phyloP scores from a whole-genome alignment of 2,797 vertebrate species.

The Cyprinella venusta region DNA sequence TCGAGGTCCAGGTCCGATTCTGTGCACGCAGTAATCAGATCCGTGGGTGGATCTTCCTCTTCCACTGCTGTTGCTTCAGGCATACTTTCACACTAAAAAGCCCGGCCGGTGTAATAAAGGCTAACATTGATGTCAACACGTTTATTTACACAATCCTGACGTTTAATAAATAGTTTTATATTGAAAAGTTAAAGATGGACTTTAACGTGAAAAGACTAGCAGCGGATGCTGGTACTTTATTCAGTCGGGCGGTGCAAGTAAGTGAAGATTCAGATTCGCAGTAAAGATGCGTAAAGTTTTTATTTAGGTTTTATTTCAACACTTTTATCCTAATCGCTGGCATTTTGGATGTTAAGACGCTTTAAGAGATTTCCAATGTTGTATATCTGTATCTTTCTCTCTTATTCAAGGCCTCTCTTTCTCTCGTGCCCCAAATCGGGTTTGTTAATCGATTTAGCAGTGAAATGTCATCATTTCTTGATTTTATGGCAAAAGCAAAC shows the following conservation, averaged over 20 bases:
- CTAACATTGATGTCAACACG: constrained; percentile 14
- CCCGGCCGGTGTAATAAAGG: not conserved
- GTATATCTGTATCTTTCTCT: not conserved
- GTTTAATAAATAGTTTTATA: constrained; percentile 11
- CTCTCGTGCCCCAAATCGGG: not conserved
- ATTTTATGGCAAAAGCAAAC: not conserved
- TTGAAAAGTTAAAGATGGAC: constrained; percentile 79
- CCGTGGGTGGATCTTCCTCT: constrained; percentile 46
- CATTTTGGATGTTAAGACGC: not conserved
- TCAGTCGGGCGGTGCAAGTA: constrained; percentile 94
- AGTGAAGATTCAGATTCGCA: constrained; percentile 44
- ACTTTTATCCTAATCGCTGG: not conserved
- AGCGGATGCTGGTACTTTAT: constrained; percentile 93
- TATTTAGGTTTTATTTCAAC: not conserved
- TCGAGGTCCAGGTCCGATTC: not conserved
- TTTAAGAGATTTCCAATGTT: not conserved
- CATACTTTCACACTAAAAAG: constrained; percentile 6
- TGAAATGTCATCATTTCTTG: not conserved
- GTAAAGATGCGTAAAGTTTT: not conserved
- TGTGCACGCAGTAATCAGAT: constrained; percentile 29
- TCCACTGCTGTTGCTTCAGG: constrained; percentile 24
- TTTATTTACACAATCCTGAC: not conserved
- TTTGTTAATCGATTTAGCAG: not conserved
- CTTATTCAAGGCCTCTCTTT: not conserved
- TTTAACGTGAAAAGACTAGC: constrained; percentile 95